phyloP scores from a whole-genome alignment of 2,888 invertebrate species.

The Xestia c-nigrum region DNA sequence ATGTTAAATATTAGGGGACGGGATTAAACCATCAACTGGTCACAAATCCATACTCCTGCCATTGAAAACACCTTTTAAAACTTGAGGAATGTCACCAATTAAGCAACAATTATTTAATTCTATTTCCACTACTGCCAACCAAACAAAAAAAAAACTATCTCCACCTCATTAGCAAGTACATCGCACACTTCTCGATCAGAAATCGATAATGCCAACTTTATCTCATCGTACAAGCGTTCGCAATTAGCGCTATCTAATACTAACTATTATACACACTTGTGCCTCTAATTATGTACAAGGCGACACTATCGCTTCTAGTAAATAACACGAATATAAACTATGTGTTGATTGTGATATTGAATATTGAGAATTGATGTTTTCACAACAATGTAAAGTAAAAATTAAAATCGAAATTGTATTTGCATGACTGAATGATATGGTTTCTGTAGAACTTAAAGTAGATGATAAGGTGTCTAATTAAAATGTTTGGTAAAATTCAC shows the following conservation, averaged over 20 bases:
- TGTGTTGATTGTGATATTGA: constrained; percentile 18
- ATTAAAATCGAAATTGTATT: not conserved
- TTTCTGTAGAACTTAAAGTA: too few species aligned
- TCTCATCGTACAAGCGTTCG: constrained; percentile 45
- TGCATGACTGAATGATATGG: not conserved
- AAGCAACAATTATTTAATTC: not conserved
- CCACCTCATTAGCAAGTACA: constrained; percentile 34
- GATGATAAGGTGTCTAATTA: not conserved
- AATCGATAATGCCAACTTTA: constrained; percentile 29
- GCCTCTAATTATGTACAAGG: constrained; percentile 40
- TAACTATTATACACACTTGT: constrained; percentile 32
- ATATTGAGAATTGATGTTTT: not conserved
- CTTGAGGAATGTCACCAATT: not conserved
- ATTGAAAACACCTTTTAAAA: not conserved
- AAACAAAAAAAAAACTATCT: constrained; percentile 1
- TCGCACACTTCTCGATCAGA: not conserved
- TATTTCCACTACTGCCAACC: not conserved
- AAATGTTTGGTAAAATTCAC: not conserved
- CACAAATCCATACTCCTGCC: not conserved
- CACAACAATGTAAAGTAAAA: not conserved
- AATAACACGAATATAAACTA: constrained; percentile 33
- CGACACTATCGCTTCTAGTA: constrained; percentile 43
- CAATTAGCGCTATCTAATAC: constrained; percentile 51
- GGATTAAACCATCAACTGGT: too few species aligned
- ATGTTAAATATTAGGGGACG: not conserved